These are phyloP conservation scores for Drosophila algonquin DNA, from an alignment of 2,888 invertebrate genomes.

Conservation along the genomic window DNA sequence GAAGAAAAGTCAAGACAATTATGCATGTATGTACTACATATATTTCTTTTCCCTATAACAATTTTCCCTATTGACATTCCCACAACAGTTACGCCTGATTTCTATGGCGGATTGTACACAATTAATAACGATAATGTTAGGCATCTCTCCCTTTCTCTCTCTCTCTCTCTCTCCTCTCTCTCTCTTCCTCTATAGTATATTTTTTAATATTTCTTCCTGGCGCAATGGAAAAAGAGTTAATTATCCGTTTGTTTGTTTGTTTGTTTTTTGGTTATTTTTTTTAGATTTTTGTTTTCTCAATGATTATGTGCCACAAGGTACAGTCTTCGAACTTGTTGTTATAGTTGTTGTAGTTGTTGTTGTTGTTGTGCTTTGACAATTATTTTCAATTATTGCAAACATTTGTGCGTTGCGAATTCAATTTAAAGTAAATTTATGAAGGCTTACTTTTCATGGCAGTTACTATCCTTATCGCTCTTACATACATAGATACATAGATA, in stretches of 20 bases:
- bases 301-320: neutral
- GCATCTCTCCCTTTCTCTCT: no score
- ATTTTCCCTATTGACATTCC: no score
- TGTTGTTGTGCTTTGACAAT: neutral
- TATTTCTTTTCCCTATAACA: no score
- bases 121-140: no score
- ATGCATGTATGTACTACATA: no score
- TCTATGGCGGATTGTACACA: no score
- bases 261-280: neutral
- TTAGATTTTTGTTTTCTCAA: no score
- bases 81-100: no score
- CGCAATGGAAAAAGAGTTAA: neutral
- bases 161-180: no score
- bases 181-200: no score
- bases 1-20: no score
- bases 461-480: neutral
- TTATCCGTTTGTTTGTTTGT: neutral
- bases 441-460: neutral
- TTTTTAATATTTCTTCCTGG: no score
- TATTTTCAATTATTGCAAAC: neutral
- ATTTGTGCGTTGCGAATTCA: slow-evolving; percentile 1
- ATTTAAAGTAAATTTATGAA: slow-evolving; percentile 1
- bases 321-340: neutral
- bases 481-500: neutral
- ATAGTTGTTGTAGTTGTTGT: neutral